These are phyloP conservation scores for Carterocephalus palaemon DNA, from an alignment of 2,888 invertebrate genomes.

Conservation along the genomic window DNA sequence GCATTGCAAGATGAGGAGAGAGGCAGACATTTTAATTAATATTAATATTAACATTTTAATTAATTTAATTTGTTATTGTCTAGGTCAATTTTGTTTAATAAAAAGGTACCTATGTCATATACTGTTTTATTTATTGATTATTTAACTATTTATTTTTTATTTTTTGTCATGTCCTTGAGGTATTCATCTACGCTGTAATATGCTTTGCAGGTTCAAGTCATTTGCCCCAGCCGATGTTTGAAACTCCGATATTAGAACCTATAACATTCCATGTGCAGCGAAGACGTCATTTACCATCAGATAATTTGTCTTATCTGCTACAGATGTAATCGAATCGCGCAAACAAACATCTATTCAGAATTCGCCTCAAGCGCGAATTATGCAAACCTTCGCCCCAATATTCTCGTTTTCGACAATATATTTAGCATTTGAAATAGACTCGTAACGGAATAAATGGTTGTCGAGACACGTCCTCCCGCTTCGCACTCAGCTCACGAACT, in stretches of 20 bases:
- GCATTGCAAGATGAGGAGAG: no score
- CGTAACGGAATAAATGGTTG: conserved; percentile 68
- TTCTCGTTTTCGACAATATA: conserved; percentile 67
- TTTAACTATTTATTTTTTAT: neutral
- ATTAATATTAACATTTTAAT: no score
- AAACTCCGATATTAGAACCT: no score
- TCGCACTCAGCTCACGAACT: conserved; percentile 71
- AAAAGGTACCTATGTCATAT: no score
- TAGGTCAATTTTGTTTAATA: no score
- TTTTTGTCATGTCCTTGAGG: neutral
- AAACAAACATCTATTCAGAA: conserved; percentile 42
- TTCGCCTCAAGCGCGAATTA: conserved; percentile 58
- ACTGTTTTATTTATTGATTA: no score
- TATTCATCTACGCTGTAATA: no score
- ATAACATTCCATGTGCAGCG: no score
- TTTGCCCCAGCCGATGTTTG: no score
- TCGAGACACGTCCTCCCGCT: conserved; percentile 63
- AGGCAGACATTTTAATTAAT: no score
- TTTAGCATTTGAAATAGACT: conserved; percentile 67
- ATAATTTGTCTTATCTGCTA: conserved; percentile 11
- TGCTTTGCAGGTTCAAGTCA: no score
- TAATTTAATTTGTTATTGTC: no score
- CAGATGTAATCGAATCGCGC: conserved; percentile 23
- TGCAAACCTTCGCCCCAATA: conserved; percentile 57
- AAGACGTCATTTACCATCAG: conserved; percentile 1